Conservation (phyloP, 1,140 invertebrate species). For the Panagrolaimus sp. region DNA sequence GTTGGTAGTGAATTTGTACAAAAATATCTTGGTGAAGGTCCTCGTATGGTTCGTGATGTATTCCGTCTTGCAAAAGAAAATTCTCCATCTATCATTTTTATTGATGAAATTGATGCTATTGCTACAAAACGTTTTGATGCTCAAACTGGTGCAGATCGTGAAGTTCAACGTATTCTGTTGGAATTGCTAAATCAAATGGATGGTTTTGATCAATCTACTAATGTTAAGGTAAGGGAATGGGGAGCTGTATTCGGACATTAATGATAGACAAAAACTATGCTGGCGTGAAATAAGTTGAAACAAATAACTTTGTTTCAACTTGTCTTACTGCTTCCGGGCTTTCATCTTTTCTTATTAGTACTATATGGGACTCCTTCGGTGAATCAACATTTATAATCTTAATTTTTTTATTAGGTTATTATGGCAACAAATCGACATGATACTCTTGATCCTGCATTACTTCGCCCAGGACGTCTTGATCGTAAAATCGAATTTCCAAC, state of each 20-base stretch:
- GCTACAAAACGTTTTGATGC: constrained; percentile 54
- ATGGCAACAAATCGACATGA: constrained; percentile 99
- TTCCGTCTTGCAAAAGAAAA: constrained; percentile 98
- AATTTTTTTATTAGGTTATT: constrained; percentile 71
- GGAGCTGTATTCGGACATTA: too few relatives aligned
- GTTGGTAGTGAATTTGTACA: constrained; percentile 99
- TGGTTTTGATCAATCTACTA: constrained; percentile 98
- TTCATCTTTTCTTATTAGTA: too few relatives aligned
- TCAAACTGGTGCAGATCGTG: constrained; percentile 82
- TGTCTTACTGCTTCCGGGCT: too few relatives aligned
- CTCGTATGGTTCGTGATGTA: constrained; percentile 97
- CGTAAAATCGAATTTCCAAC: constrained; percentile 98
- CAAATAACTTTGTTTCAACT: too few relatives aligned
- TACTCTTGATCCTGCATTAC: constrained; percentile 90
- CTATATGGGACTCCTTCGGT: too few relatives aligned
- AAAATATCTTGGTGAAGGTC: constrained; percentile 91
- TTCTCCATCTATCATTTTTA: constrained; percentile 86
- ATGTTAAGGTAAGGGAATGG: constrained; percentile 73
- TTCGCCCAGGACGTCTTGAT: constrained; percentile 92
- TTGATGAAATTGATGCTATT: constrained; percentile 52
- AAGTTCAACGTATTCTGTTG: constrained; percentile 94
- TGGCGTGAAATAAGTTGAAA: too few relatives aligned
- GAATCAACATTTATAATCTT: too few relatives aligned
- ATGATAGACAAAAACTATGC: too few relatives aligned
- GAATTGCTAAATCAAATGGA: constrained; percentile 99